Percentiles rank a stretch among this genome's conserved stretches.
Evolutionary conservation across 2,797 vertebrate species (phyloP).

Genomic region (Diplodus sargus): DNA sequence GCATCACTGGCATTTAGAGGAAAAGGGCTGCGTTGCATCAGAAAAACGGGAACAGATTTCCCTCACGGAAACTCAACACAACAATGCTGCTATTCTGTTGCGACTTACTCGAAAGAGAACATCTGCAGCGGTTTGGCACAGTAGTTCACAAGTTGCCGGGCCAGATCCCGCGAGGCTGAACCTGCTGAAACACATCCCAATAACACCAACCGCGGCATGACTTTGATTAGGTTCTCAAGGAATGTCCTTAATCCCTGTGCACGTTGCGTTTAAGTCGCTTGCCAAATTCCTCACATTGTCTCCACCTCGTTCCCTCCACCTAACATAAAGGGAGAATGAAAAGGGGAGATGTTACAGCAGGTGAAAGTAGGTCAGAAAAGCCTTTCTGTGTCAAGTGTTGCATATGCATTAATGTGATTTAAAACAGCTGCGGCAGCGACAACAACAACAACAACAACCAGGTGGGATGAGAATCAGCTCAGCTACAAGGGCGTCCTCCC

Average conservation of each 20-base stretch:
- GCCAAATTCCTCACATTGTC: conserved; percentile 30
- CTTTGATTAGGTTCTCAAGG: conserved; percentile 34
- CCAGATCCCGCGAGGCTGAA: conserved; percentile 11
- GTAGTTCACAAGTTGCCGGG: conserved; percentile 18
- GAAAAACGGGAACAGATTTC: conserved; percentile 15
- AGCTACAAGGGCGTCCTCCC: background rate
- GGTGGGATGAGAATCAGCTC: conserved; percentile 10
- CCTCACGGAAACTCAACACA: background rate
- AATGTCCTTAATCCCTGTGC: conserved; percentile 19
- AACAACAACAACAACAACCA: conserved; percentile 4
- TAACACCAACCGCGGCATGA: background rate
- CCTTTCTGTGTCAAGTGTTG: conserved; percentile 15
- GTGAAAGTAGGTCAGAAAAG: conserved; percentile 61
- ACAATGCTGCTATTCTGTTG: background rate
- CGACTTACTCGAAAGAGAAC: conserved; percentile 16
- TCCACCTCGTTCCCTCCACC: background rate
- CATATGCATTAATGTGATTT: conserved; percentile 45
- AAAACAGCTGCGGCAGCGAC: conserved; percentile 36
- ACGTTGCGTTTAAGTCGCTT: background rate
- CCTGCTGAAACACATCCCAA: conserved; percentile 9
- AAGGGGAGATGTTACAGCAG: conserved; percentile 5
- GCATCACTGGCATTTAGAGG: conserved; percentile 15
- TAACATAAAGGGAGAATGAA: conserved; percentile 23
- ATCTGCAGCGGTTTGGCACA: conserved; percentile 23
- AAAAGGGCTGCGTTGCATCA: conserved; percentile 10